Evolutionary conservation across 2,888 invertebrate genomes (phyloP).

Genomic region (Caenorhabditis angaria): DNA sequence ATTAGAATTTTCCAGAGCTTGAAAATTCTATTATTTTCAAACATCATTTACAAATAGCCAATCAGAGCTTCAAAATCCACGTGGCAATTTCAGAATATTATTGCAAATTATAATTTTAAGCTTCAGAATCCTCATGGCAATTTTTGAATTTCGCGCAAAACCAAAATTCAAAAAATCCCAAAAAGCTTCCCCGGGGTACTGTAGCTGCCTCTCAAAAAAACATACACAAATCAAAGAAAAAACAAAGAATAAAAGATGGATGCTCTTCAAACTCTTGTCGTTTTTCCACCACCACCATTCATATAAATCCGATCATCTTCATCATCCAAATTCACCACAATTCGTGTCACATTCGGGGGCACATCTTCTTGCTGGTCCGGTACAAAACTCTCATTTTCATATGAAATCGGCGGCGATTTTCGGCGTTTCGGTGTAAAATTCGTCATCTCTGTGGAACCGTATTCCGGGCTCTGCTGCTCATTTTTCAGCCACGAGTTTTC

Average conservation of each 20-base stretch:
- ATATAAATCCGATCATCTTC: slow-evolving; percentile 2
- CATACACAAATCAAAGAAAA: slow-evolving; percentile 18
- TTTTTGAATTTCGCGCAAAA: no score
- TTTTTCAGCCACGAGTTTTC: neutral
- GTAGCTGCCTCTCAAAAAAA: slow-evolving; percentile 8
- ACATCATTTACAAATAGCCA: no score
- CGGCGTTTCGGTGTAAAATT: slow-evolving; percentile 10
- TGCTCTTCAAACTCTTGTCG: neutral
- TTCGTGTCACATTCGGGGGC: slow-evolving; percentile 28
- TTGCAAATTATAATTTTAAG: no score
- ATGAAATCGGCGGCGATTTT: slow-evolving; percentile 11
- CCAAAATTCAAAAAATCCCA: no score
- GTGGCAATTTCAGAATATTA: no score
- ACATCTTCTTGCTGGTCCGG: neutral
- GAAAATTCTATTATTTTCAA: no score
- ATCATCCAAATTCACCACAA: slow-evolving; percentile 31
- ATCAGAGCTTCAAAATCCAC: no score
- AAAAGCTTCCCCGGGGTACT: neutral
- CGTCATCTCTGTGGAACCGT: slow-evolving; percentile 49
- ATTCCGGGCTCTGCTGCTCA: no score
- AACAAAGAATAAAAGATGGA: slow-evolving; percentile 4
- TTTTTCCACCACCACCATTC: neutral
- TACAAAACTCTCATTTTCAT: slow-evolving; percentile 22
- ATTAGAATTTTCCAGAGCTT: no score
- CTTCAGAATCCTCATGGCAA: no score